phyloP scores from a whole-genome alignment of 2,797 vertebrate genomes.

The Tinamus major region DNA sequence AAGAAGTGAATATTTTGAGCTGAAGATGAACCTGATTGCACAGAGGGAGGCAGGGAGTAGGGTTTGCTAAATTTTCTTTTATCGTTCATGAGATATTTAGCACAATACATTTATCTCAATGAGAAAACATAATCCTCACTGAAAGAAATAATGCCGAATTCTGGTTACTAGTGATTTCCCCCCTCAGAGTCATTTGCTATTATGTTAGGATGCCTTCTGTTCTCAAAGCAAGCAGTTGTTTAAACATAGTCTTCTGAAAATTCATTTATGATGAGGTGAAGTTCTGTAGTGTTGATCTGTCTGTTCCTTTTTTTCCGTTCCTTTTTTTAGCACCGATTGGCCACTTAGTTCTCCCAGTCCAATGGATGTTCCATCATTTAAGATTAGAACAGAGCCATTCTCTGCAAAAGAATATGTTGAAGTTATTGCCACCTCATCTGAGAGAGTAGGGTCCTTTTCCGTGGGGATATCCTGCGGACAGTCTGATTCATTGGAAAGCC shows the following conservation, averaged over 20 bases:
- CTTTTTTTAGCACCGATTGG: slow-evolving; percentile 89
- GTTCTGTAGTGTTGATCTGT: not conserved
- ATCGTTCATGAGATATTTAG: not conserved
- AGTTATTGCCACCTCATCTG: slow-evolving; percentile 70
- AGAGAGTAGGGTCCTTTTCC: slow-evolving; percentile 57
- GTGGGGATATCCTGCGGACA: slow-evolving; percentile 76
- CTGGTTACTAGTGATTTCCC: not conserved
- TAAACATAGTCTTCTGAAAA: not conserved
- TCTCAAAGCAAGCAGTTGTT: not conserved
- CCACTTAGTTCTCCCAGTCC: slow-evolving; percentile 92
- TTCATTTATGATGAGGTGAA: not conserved
- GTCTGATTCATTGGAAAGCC: slow-evolving; percentile 70
- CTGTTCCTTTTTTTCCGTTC: not conserved
- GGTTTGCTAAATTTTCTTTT: slow-evolving; percentile 2
- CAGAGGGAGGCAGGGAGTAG: not conserved
- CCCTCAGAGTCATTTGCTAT: not conserved
- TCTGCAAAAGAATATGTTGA: slow-evolving; percentile 78
- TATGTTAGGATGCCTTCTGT: accelerated
- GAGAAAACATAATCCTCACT: not conserved
- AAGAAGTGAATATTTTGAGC: not conserved
- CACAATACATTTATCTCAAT: not conserved
- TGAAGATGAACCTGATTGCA: slow-evolving; percentile 39
- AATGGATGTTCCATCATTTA: slow-evolving; percentile 91
- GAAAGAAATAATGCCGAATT: not conserved
- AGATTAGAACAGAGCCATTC: slow-evolving; percentile 87